Evolutionary conservation across 2,113 vertebrate species (phyloP).

Genomic region (Bolborhynchus lineola): DNA sequence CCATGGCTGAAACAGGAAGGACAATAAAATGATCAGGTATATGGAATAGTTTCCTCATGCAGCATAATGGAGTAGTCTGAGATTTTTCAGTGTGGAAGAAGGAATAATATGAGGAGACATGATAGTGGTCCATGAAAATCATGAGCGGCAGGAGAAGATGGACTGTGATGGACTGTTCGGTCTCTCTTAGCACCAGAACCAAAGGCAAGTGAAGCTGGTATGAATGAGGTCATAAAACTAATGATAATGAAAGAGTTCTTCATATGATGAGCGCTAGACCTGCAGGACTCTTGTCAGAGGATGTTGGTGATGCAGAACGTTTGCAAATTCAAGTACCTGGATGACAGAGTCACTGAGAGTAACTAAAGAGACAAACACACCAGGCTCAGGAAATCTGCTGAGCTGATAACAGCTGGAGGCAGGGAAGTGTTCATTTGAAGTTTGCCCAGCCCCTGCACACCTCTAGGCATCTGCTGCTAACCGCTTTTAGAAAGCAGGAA

Average conservation of each 20-base stretch:
- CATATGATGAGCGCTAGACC: background rate
- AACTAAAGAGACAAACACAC: background rate
- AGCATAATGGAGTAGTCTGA: background rate
- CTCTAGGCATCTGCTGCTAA: constrained; percentile 15
- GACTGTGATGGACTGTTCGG: background rate
- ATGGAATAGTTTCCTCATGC: background rate
- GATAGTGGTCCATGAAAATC: background rate
- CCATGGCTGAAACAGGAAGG: background rate
- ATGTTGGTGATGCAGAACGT: background rate
- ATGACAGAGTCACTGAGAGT: background rate
- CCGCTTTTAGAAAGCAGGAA: background rate
- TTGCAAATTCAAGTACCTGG: background rate
- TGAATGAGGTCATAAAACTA: background rate
- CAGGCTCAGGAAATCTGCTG: background rate
- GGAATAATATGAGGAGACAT: background rate
- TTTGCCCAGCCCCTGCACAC: background rate
- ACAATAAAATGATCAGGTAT: background rate
- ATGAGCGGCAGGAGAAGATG: background rate
- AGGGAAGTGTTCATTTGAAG: background rate
- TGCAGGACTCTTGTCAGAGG: background rate
- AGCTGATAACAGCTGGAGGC: background rate
- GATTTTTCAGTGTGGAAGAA: background rate
- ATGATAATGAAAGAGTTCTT: background rate
- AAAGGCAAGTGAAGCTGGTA: background rate
- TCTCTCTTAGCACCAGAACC: background rate